These are phyloP conservation scores for Trachurus trachurus DNA, from an alignment of 2,797 vertebrate genomes.

Conservation along the genomic window DNA sequence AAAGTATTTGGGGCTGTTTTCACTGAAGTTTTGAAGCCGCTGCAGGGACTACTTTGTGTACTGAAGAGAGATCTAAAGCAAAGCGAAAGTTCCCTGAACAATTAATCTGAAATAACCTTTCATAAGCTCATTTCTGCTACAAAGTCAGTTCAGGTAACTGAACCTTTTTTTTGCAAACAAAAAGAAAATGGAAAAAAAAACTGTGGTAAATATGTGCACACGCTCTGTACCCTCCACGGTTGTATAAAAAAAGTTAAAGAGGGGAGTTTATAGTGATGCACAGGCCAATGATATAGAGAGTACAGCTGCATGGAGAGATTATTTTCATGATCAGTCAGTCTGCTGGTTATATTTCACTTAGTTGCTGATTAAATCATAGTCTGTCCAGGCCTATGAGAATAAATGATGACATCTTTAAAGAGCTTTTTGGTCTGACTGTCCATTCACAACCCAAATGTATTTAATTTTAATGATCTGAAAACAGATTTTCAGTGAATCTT, in stretches of 20 bases:
- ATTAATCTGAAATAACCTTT: constrained; percentile 20
- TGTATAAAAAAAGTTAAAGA: no score
- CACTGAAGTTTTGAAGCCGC: constrained; percentile 7
- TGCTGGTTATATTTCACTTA: not conserved
- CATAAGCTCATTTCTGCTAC: constrained; percentile 1
- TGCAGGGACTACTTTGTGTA: constrained; percentile 10
- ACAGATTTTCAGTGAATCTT: not conserved
- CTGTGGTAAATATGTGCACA: not conserved
- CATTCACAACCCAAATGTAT: not conserved
- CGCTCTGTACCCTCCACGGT: not conserved
- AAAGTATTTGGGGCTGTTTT: constrained; percentile 12
- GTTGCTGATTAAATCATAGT: not conserved
- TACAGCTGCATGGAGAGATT: not conserved
- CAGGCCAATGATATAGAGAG: not conserved
- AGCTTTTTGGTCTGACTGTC: not conserved
- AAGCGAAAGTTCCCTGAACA: not conserved
- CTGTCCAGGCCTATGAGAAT: not conserved
- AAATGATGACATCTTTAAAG: not conserved
- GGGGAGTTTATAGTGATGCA: not conserved
- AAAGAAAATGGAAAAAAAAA: no score
- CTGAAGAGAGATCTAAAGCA: constrained; percentile 26
- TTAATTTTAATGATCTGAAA: not conserved
- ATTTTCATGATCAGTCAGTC: not conserved
- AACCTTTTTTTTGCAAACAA: not conserved
- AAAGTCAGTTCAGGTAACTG: not conserved